These are phyloP conservation scores for Eleginops maclovinus DNA, from an alignment of 2,113 vertebrate species.

Conservation along the genomic window DNA sequence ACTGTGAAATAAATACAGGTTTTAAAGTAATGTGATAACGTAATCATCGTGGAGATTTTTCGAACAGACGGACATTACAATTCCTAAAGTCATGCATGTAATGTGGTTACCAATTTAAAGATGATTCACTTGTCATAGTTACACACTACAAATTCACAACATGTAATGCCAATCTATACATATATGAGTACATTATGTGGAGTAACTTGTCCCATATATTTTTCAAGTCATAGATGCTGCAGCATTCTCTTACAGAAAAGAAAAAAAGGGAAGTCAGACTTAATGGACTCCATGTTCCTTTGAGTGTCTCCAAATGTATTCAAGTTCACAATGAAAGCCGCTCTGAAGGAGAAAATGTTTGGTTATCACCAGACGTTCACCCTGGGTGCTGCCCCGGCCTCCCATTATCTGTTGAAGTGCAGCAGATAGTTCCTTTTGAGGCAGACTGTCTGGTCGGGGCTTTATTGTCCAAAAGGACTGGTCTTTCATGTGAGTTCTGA, in stretches of 20 bases:
- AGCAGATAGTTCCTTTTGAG: slow-evolving; percentile 28
- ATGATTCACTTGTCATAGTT: not conserved
- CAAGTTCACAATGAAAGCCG: slow-evolving; percentile 39
- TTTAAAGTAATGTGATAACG: no score
- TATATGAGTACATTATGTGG: slow-evolving; percentile 8
- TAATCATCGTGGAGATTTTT: not conserved
- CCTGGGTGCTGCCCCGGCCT: slow-evolving; percentile 14
- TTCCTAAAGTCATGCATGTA: not conserved
- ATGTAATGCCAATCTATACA: not conserved
- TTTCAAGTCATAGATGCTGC: slow-evolving; percentile 9
- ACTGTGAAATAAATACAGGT: no score
- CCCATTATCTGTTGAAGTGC: slow-evolving; percentile 49
- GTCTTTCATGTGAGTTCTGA: slow-evolving; percentile 38
- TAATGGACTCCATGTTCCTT: slow-evolving; percentile 24
- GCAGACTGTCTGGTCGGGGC: slow-evolving; percentile 17
- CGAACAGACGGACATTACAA: not conserved
- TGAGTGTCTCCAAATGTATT: slow-evolving; percentile 21
- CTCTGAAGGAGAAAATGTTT: slow-evolving; percentile 29
- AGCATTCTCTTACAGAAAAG: not conserved
- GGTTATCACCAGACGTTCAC: slow-evolving; percentile 52
- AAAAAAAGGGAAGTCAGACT: slow-evolving; percentile 19
- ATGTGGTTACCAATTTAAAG: not conserved
- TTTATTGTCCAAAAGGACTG: slow-evolving; percentile 47
- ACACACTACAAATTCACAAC: not conserved
- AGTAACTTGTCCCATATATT: slow-evolving; percentile 11